Conservation (phyloP, 2,113 vertebrate genomes). For the Trematocara unimaculatum region DNA sequence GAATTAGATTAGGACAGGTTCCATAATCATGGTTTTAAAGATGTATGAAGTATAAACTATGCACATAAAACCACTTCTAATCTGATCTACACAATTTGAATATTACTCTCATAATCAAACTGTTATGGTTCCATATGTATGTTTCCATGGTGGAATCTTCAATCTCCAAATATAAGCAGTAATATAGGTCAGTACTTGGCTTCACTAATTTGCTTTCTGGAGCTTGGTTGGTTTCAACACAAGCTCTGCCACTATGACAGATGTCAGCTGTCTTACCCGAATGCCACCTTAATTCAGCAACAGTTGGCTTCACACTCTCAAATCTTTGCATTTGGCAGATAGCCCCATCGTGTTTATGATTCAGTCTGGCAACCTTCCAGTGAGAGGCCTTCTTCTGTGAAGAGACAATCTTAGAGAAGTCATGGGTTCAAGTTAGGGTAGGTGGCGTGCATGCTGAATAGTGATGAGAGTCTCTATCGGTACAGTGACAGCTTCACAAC, state of each 20-base stretch:
- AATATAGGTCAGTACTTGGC: background rate
- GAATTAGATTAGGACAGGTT: background rate
- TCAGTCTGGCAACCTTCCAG: background rate
- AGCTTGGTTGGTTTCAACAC: background rate
- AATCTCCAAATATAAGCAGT: background rate
- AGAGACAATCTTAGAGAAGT: background rate
- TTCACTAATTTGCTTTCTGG: background rate
- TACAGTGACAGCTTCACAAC: background rate
- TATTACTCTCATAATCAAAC: background rate
- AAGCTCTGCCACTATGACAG: background rate
- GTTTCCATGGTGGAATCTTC: background rate
- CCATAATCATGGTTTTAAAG: accelerated
- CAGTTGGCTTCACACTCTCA: constrained; percentile 20
- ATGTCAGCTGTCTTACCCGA: constrained; percentile 1
- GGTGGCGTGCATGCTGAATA: background rate
- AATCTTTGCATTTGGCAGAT: background rate
- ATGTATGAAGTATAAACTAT: background rate
- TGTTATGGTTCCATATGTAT: background rate
- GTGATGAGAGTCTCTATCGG: accelerated
- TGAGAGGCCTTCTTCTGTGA: background rate
- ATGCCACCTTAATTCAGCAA: background rate
- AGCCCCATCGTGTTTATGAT: background rate
- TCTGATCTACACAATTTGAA: background rate
- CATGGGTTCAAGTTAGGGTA: background rate
- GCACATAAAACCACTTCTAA: background rate